phyloP scores from a whole-genome alignment of 2,888 invertebrate genomes.

The Leucophenga montana region DNA sequence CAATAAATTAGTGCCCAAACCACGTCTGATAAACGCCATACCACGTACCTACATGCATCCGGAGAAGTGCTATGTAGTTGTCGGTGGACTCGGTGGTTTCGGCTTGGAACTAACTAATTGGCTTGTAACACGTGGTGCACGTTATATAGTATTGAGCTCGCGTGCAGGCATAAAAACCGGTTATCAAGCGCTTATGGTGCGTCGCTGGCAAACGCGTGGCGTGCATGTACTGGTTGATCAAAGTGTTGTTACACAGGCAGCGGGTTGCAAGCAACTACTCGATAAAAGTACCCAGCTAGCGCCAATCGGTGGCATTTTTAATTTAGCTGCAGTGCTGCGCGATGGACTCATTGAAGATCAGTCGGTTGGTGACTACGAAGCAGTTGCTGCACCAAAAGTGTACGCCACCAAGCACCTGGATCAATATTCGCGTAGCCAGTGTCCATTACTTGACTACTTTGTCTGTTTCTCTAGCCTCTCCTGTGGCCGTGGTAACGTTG shows the following conservation, averaged over 20 bases:
- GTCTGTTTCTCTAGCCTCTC: conserved; percentile 97
- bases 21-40: conserved; percentile 83
- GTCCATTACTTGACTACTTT: conserved; percentile 90
- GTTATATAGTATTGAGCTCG: conserved; percentile 88
- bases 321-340: conserved; percentile 91
- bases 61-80: conserved; percentile 82
- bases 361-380: conserved; percentile 83
- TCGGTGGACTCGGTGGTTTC: conserved; percentile 96
- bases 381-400: conserved; percentile 89
- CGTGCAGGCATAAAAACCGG: conserved; percentile 92
- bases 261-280: conserved; percentile 79
- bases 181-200: conserved; percentile 90
- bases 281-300: conserved; percentile 78
- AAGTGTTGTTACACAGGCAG: conserved; percentile 77
- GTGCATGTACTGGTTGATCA: conserved; percentile 79
- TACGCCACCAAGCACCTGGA: conserved; percentile 89
- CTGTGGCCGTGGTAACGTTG: conserved; percentile 96
- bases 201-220: conserved; percentile 79
- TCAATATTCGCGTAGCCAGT: conserved; percentile 81
- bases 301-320: conserved; percentile 92
- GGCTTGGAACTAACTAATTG: conserved; percentile 94
- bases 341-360: conserved; percentile 93
- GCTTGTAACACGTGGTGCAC: conserved; percentile 91
- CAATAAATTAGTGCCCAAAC: conserved; percentile 72
- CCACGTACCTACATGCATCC: conserved; percentile 90